Base-by-base conservation (phyloP, 2,113 vertebrate species). In the Puffinus mauretanicus region DNA sequence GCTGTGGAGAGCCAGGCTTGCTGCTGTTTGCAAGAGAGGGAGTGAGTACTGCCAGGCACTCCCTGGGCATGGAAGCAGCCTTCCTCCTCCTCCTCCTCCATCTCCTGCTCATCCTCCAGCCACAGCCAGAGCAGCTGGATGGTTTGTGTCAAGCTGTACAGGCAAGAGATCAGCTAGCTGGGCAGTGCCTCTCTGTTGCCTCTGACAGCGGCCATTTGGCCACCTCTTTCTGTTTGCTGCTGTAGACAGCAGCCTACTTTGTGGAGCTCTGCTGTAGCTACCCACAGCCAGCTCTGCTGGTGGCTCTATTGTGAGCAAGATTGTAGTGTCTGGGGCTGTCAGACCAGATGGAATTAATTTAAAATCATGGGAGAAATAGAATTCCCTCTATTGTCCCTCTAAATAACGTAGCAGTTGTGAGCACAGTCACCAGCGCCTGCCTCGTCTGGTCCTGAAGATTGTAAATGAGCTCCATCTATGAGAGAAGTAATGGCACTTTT, bases 321-420 rank as follows among this genome's bases (percentile, higher is more conserved):
- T 30, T 88, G 58, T 27, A n/a, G 65, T 34, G 60, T 55, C 69
- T 76, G 34, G 21, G 44, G 21, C 70, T 90, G 52, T 57, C 62
- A 84, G 70, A 91, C 32, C 84, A 91, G 52, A 69, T 61, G 52
- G 67, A 87, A 93, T 47, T 49, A 20, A 67, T 91, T 70, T 64
- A 57, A 77, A 71, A 64, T 49, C 54, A 18, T 30, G 47, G 40
- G 30, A 75, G 73, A 69, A 84, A 65, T 0, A 69, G 32, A 76
- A 69, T 22, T 61, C 26, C 24, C 25, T 81, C 65, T 69, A 29
- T 47, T 89, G 81, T 85, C 15, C 47, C 44, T 64, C 49, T 65
- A 36, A 88, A 72, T 65, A 91, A 61, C 6, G 3, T 14, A 87
- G 49, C 57, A 40, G 38, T 21, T 42, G 47, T 38, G 65, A 91